A percentile compares a stretch with the other conserved stretches of the same genome.
phyloP scores from a whole-genome alignment of 2,797 vertebrate species.

The Sitta carolinensis region DNA sequence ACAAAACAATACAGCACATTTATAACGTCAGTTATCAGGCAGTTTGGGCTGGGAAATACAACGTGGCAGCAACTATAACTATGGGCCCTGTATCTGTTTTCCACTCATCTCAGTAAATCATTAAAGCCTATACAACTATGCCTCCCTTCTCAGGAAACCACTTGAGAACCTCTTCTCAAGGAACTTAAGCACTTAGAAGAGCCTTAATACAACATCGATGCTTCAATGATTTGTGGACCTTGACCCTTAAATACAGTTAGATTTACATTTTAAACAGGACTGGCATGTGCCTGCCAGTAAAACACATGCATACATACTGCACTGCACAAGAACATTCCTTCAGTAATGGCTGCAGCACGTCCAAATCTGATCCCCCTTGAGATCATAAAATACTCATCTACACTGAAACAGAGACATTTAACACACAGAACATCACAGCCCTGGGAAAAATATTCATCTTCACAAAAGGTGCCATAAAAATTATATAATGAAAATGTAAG shows the following conservation, averaged over 20 bases:
- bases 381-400: background rate
- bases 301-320: background rate
- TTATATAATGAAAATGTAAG: background rate
- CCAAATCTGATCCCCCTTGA: background rate
- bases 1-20: background rate
- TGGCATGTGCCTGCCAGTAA: background rate
- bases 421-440: background rate
- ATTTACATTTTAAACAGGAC: background rate
- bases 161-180: background rate
- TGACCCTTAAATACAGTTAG: background rate
- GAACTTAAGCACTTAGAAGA: background rate
- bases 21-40: background rate
- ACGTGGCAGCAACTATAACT: background rate
- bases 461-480: background rate
- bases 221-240: background rate
- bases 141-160: background rate
- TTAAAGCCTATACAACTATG: background rate
- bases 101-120: background rate
- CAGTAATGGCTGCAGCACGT: background rate
- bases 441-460: background rate
- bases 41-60: background rate
- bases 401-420: background rate
- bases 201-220: background rate
- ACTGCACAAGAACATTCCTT: background rate
- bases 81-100: background rate